Conservation (phyloP, 2,797 vertebrate genomes). For the Valencia hispanica region DNA sequence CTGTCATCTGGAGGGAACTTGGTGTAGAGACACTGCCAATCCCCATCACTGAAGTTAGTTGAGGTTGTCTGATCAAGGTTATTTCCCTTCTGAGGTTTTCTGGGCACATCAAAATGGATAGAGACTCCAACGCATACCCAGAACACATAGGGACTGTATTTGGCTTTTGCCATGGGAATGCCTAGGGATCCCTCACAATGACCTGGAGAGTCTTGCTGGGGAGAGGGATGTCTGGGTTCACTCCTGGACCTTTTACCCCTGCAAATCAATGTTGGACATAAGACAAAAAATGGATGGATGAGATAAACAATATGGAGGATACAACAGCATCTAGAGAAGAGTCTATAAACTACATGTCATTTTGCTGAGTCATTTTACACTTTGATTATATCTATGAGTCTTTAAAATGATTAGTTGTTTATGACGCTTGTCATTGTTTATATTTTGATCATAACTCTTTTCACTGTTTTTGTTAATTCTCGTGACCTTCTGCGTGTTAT, state of each 20-base stretch:
- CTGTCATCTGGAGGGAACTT: background rate
- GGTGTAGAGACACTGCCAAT: background rate
- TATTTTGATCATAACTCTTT: background rate
- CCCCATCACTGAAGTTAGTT: background rate
- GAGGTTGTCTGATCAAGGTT: background rate
- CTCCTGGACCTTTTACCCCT: background rate
- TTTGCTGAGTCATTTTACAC: background rate
- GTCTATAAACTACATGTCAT: background rate
- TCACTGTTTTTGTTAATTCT: slow-evolving; percentile 4
- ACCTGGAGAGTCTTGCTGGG: background rate
- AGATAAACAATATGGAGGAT: background rate
- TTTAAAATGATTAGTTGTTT: background rate
- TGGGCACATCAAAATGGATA: background rate
- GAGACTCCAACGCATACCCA: background rate
- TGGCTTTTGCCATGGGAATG: background rate
- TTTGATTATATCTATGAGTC: background rate
- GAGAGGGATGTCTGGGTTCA: background rate
- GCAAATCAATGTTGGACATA: background rate
- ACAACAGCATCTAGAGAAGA: background rate
- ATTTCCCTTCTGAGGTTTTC: background rate
- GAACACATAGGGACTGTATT: background rate
- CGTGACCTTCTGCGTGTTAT: slow-evolving; percentile 20
- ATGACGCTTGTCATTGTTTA: background rate
- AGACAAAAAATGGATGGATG: background rate
- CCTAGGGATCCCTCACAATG: background rate